Base-by-base conservation (phyloP, 1,140 invertebrate genomes). In the Acromyrmex echinatior region DNA sequence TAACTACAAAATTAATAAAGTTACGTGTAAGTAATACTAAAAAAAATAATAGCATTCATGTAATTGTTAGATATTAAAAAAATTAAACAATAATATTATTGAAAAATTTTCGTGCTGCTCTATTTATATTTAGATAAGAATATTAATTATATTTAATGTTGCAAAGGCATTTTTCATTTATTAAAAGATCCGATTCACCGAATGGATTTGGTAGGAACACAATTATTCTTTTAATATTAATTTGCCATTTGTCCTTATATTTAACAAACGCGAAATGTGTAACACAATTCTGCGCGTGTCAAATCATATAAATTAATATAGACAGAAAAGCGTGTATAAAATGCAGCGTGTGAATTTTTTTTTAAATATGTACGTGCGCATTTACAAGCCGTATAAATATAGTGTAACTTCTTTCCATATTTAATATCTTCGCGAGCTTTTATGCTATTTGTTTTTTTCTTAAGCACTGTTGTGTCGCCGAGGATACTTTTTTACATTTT, bases 261-360 rank as follows among this genome's bases (percentile, higher is more conserved):
- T 45, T n/a, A 14, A 60, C 66, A 60, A 73, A 79, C 53, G 25
- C 18, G 18, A 73, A 82, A 82, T 73, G 25, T 35, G 39, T 73
- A 82, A 82, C 56, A n/a, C 62, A 82, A 74, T 82, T 74, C 14
- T 35, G 18, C 10, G 35, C 53, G 39, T 21, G 7, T 73, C 80
- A 49, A 74, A 82, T 73, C 68, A 60, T 31, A 45, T 62, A 82
- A 82, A 82, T 82, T 82, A 62, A 62, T 56, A 31, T 49, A 49
- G 53, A 45, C 9, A 35, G 4, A 31, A 21, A 73, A 45, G 18
- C 3, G 80, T 18, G 14, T 49, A 60, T 62, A 62, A 74, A 82
- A 82, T 74, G 68, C 39, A 62, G 45, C 39, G 14, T 35, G 31
- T 70, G 39, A 25, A 60, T 21, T 73, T 81, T 73, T 74, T 45